Conservation (phyloP, 1,140 invertebrate genomes). For the Nautilus pompilius region DNA sequence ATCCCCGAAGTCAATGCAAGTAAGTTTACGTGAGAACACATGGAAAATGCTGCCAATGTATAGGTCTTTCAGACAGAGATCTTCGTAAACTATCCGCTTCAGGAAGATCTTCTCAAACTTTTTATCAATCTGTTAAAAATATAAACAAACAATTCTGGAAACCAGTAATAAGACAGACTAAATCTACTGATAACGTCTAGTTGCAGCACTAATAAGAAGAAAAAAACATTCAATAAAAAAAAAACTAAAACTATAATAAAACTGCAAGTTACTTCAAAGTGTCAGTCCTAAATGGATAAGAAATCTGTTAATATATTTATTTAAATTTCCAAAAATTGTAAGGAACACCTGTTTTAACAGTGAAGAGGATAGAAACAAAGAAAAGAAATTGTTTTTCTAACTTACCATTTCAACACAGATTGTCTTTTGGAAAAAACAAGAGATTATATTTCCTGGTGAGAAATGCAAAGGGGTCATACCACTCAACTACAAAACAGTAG, state of each 20-base stretch:
- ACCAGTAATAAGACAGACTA: background rate
- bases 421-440: slow-evolving; percentile 71
- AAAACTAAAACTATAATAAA: too few species aligned
- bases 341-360: too few species aligned
- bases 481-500: slow-evolving; percentile 71
- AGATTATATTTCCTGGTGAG: slow-evolving; percentile 71
- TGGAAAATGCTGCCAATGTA: slow-evolving; percentile 74
- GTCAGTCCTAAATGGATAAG: too few species aligned
- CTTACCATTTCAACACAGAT: slow-evolving; percentile 69
- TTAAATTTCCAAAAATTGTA: too few species aligned
- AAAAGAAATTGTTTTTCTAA: too few species aligned
- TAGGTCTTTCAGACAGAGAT: slow-evolving; percentile 67
- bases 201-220: too few species aligned
- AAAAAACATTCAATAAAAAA: too few species aligned
- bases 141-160: slow-evolving; percentile 1
- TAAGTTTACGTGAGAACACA: slow-evolving; percentile 74
- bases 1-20: slow-evolving; percentile 76
- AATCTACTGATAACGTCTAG: too few species aligned
- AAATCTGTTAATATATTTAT: too few species aligned
- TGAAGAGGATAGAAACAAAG: too few species aligned
- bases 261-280: too few species aligned
- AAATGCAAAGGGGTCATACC: slow-evolving; percentile 75
- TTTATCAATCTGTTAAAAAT: slow-evolving; percentile 70
- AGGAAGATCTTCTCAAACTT: slow-evolving; percentile 73
- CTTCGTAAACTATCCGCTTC: slow-evolving; percentile 69